Conservation (phyloP, 2,888 invertebrate genomes). For the Mayetiola destructor region DNA sequence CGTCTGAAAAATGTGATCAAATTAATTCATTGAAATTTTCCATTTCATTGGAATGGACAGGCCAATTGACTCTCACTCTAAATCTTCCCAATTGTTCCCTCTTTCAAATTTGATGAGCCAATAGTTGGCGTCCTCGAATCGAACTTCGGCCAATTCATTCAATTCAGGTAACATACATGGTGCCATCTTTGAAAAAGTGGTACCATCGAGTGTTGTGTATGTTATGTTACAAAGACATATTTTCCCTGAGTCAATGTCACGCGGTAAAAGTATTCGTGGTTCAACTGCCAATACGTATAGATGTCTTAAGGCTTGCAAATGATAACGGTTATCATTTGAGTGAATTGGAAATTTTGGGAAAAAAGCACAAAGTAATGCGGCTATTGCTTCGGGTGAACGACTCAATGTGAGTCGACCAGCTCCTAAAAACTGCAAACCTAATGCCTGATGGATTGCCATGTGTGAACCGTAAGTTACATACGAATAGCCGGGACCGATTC, state of each 20-base stretch:
- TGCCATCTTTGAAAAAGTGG: constrained; percentile 38
- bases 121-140: constrained; percentile 70
- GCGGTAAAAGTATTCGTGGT: constrained; percentile 72
- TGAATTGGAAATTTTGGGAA: constrained; percentile 96
- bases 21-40: neutral
- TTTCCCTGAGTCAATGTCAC: constrained; percentile 65
- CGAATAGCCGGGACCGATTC: constrained; percentile 56
- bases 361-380: constrained; percentile 80
- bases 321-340: constrained; percentile 92
- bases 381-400: constrained; percentile 70
- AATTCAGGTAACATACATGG: constrained; percentile 80
- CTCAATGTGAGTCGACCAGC: constrained; percentile 78
- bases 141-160: constrained; percentile 54
- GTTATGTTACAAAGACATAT: constrained; percentile 72
- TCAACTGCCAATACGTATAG: constrained; percentile 90
- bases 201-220: constrained; percentile 20
- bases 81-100: constrained; percentile 68
- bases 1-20: constrained; percentile 35
- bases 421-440: constrained; percentile 86
- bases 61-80: constrained; percentile 43
- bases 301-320: constrained; percentile 92
- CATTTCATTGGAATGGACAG: neutral
- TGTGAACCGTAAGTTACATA: constrained; percentile 80
- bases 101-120: constrained; percentile 78
- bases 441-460: constrained; percentile 88